Evolutionary conservation across 2,797 vertebrate genomes (phyloP).

Genomic region (Phyllotis vaccarum): DNA sequence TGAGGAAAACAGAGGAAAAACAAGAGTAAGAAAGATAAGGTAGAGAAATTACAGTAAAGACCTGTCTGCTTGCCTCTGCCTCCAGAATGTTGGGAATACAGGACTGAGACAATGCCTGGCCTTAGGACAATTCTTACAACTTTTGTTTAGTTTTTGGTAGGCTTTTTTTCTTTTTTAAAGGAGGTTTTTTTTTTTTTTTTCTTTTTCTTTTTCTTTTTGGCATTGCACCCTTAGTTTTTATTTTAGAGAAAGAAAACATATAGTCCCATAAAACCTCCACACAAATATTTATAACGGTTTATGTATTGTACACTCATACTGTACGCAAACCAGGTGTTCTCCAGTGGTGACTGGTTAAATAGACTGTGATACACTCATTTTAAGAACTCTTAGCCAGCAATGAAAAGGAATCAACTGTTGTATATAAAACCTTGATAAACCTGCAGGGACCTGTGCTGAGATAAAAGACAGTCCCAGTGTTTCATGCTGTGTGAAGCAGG

Average conservation of each 20-base stretch:
- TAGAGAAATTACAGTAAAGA: not conserved
- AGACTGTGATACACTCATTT: not conserved
- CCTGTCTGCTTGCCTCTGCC: not conserved
- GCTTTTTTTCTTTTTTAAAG: conserved; percentile 10
- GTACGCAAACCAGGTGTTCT: not conserved
- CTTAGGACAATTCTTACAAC: not conserved
- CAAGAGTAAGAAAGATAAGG: conserved; percentile 26
- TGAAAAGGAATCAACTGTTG: not conserved
- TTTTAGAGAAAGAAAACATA: conserved; percentile 9
- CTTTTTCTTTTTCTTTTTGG: too few species aligned
- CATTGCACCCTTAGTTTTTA: not conserved
- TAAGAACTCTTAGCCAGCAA: not conserved
- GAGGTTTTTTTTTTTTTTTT: conserved; percentile 8
- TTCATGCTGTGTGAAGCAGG: not conserved
- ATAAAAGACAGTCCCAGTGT: not conserved
- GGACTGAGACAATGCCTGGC: not conserved
- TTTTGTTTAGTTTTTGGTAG: not conserved
- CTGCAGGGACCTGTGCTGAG: not conserved
- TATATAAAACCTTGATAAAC: not conserved
- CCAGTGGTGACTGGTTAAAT: not conserved
- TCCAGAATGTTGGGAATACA: not conserved
- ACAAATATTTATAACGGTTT: not conserved
- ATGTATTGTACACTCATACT: not conserved
- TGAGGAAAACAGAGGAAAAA: conserved; percentile 52
- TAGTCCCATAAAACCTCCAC: not conserved